phyloP scores from a whole-genome alignment of 2,888 invertebrate species.

The Spodoptera exigua region DNA sequence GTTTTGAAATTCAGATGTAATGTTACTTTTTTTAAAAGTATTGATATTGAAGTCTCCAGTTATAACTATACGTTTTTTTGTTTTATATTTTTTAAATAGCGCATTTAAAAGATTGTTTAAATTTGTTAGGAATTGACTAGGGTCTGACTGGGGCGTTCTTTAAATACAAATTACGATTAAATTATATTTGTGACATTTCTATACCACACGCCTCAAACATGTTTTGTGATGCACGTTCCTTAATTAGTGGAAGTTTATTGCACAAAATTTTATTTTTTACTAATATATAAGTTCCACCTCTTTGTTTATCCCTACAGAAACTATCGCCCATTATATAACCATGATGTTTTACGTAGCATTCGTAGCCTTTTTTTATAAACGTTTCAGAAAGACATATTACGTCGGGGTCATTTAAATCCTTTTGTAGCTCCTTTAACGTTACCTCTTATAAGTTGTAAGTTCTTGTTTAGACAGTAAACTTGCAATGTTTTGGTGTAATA shows the following conservation, averaged over 20 bases:
- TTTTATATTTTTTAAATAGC: neutral
- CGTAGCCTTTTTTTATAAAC: conserved; percentile 4
- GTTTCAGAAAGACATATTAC: conserved; percentile 2
- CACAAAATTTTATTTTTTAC: neutral
- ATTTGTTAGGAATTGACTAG: neutral
- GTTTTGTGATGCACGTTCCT: neutral
- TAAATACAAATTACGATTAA: conserved; percentile 10
- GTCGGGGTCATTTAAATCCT: neutral
- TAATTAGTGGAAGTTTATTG: neutral
- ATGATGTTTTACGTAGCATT: neutral
- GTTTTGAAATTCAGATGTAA: conserved; percentile 2
- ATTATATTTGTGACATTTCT: neutral
- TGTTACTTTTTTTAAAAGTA: conserved; percentile 8
- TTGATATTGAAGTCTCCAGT: neutral
- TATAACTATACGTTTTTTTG: conserved; percentile 1
- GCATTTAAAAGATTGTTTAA: conserved; percentile 3
- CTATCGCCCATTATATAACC: neutral
- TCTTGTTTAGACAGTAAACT: neutral
- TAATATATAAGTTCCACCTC: neutral
- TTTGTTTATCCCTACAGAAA: conserved; percentile 1
- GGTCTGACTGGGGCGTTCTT: conserved; percentile 13
- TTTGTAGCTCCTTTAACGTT: neutral
- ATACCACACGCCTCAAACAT: conserved; percentile 15
- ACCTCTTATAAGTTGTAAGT: neutral
- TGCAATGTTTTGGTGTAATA: conserved; percentile 3